These are phyloP conservation scores for Actenoides lindsayi DNA, from an alignment of 2,113 vertebrate genomes.

Conservation along the genomic window DNA sequence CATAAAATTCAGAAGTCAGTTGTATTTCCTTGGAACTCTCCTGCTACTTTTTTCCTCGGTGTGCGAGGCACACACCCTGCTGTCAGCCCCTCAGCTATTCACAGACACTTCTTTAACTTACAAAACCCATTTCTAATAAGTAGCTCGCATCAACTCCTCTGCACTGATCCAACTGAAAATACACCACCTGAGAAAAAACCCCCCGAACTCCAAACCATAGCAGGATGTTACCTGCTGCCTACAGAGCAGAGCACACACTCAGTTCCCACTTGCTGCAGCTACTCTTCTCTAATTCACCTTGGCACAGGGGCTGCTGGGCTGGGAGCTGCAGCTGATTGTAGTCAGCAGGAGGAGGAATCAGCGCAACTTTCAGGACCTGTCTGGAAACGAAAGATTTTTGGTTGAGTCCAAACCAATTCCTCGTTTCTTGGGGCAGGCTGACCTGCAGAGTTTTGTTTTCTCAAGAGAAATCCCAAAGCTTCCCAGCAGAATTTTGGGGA, in stretches of 20 bases:
- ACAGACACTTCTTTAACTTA: not conserved
- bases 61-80: not conserved
- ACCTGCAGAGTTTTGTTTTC: not conserved
- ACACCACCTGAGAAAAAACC: not conserved
- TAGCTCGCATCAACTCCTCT: not conserved
- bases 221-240: not conserved
- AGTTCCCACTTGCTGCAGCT: not conserved
- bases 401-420: not conserved
- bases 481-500: not conserved
- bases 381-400: not conserved
- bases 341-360: not conserved
- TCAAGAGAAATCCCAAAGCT: not conserved
- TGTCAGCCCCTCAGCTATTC: not conserved
- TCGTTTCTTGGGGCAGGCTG: not conserved
- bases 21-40: not conserved
- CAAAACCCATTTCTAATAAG: not conserved
- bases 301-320: not conserved
- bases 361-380: not conserved
- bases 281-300: accelerated
- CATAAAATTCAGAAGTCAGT: not conserved
- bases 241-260: not conserved
- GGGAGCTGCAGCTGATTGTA: not conserved
- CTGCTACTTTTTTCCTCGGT: not conserved
- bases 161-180: not conserved
- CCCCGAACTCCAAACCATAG: not conserved